Evolutionary conservation across 1,140 invertebrate species (phyloP).

Genomic region (Melipona quadrifasciata): DNA sequence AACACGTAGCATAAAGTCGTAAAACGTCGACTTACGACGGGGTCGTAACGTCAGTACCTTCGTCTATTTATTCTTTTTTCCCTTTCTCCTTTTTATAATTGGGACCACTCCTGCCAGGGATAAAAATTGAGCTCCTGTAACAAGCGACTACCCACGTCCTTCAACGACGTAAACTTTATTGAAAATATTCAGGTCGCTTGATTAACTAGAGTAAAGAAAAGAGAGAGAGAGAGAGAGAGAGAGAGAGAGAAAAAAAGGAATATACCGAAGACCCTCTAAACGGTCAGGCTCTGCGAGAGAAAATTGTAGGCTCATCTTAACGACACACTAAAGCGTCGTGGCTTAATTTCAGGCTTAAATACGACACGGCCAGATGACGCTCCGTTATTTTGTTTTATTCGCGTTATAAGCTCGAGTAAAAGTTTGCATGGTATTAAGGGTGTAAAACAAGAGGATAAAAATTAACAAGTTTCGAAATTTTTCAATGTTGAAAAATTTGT

Average conservation of each 20-base stretch:
- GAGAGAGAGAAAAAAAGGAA: not conserved
- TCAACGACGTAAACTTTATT: conserved; percentile 74
- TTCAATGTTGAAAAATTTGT: no score
- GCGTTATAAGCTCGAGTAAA: not conserved
- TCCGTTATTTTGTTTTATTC: conserved; percentile 54
- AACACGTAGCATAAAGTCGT: conserved; percentile 78
- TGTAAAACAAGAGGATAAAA: not conserved
- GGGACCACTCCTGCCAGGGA: conserved; percentile 66
- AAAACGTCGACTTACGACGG: conserved; percentile 76
- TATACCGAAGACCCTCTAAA: conserved; percentile 35
- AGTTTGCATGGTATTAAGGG: not conserved
- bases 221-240: not conserved
- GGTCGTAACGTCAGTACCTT: conserved; percentile 71
- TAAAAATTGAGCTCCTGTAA: conserved; percentile 70
- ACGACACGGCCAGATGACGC: conserved; percentile 58
- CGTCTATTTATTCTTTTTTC: conserved; percentile 21
- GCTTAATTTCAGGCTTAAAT: conserved; percentile 62
- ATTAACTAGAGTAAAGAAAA: conserved; percentile 58
- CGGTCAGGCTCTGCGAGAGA: conserved; percentile 1
- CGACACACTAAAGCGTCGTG: conserved; percentile 60
- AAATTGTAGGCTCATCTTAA: conserved; percentile 65
- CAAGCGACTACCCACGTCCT: conserved; percentile 46
- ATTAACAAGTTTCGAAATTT: not conserved
- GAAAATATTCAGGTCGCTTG: conserved; percentile 67
- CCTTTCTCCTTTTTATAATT: conserved; percentile 68